These are phyloP conservation scores for Phylloscopus trochiloides DNA, from an alignment of 2,113 vertebrate genomes.

Conservation along the genomic window DNA sequence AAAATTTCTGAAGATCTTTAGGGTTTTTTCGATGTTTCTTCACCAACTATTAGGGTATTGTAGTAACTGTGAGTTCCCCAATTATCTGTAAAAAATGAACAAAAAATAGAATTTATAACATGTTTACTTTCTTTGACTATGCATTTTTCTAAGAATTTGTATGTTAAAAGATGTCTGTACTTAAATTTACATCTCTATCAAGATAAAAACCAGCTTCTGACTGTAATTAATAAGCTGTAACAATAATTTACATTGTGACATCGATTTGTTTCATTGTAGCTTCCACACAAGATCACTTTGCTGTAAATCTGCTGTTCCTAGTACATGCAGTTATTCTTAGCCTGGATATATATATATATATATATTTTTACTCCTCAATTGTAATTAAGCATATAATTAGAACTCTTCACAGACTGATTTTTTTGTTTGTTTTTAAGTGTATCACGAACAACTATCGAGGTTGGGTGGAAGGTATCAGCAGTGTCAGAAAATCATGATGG, in stretches of 20 bases:
- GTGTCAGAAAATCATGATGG: background rate
- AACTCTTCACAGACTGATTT: too few species aligned
- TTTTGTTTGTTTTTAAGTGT: background rate
- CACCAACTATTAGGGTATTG: background rate
- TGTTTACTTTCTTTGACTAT: background rate
- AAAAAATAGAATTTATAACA: background rate
- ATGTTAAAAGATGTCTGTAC: background rate
- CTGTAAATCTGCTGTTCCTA: background rate
- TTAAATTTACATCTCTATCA: background rate
- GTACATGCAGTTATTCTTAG: background rate
- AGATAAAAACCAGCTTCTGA: background rate
- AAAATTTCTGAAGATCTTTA: background rate
- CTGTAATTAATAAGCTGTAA: background rate
- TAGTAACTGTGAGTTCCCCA: background rate
- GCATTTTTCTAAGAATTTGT: background rate
- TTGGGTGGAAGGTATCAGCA: background rate
- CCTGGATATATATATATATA: background rate
- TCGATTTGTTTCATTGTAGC: background rate
- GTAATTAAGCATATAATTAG: background rate
- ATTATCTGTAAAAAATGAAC: background rate
- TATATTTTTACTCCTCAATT: background rate
- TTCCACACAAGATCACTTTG: background rate
- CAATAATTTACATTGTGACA: background rate
- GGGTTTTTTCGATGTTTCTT: background rate
- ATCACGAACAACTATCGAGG: fast-evolving